Evolutionary conservation across 92 coral and sea anemone genomes (phyloP).

Genomic region (Phenganax stokvisi): DNA sequence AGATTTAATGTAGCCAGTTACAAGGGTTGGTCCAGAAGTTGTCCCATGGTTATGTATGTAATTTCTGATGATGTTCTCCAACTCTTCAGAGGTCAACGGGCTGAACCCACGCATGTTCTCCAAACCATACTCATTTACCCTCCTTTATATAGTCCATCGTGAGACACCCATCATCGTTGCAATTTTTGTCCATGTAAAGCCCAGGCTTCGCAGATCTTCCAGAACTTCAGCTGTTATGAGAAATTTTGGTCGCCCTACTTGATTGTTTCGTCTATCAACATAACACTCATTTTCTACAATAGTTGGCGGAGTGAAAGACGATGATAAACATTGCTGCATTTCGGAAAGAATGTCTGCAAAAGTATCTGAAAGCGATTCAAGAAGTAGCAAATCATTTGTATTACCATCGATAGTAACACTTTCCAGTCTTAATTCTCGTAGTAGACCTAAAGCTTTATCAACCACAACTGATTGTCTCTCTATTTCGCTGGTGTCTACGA

Average conservation of each 20-base stretch:
- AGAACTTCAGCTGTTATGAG: slow-evolving; percentile 40
- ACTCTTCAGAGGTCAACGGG: slow-evolving; percentile 33
- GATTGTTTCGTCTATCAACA: too few species aligned
- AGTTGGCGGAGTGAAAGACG: too few species aligned
- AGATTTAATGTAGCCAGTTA: slow-evolving; percentile 49
- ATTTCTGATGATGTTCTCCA: slow-evolving; percentile 45
- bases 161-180: slow-evolving; percentile 44
- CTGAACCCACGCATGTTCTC: slow-evolving; percentile 39
- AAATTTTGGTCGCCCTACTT: slow-evolving; percentile 38
- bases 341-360: too few species aligned
- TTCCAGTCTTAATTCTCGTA: too few species aligned
- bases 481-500: too few species aligned
- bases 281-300: too few species aligned
- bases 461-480: too few species aligned
- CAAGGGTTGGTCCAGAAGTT: slow-evolving; percentile 52
- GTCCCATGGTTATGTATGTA: slow-evolving; percentile 51
- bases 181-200: slow-evolving; percentile 50
- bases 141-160: slow-evolving; percentile 50
- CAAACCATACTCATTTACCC: slow-evolving; percentile 40
- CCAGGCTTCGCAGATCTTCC: slow-evolving; percentile 46
- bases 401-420: too few species aligned
- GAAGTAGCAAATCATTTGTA: too few species aligned
- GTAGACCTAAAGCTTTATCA: too few species aligned
- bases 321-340: too few species aligned
- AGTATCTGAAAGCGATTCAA: too few species aligned